Base-by-base conservation (phyloP, 2,888 invertebrate genomes). In the Thelaira solivaga region DNA sequence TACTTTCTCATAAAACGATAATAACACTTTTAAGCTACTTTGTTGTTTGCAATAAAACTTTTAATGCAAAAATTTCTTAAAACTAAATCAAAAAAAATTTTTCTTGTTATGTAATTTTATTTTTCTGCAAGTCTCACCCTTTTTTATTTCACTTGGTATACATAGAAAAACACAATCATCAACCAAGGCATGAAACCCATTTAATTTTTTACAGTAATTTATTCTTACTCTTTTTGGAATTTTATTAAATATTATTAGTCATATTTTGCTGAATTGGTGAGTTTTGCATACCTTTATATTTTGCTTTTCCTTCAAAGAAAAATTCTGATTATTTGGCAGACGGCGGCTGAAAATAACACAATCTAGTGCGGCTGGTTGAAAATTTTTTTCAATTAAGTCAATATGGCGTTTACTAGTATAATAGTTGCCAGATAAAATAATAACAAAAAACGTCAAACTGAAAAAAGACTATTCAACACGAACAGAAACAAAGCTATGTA, bases 51-150 rank as follows among this genome's bases (percentile, higher is more conserved):
- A 61, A 24, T 45, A 13, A 34, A 18, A 16, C 26, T 29, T 11
- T 45, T 11, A 24, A 24, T 24, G 8, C 11, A 22, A 41, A 57
- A 59, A 41, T 68, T 74, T 72, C 57, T 61, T 59, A 69, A 20
- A 36, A 22, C 57, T 62, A 73, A 68, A 53, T 29, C n/a, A 5
- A n/a, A 13, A 53, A 61, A 39, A 57, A 69, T 79, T 73, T 59
- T 57, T 69, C 39, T 74, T 74, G 75, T 82, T 82, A 82, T 81
- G 82, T 81, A 81, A 81, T 81, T 72, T 29, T 0, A 22, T 29
- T 80, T 76, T 43, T 62, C 22, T 36, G 53, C 26, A 24, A n/a
- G 64, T 73, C 53, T 65, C 78, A 64, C 51, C 69, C 59, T 34
- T 65, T 57, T 26, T n/a, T n/a, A 36, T 39, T 62, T 34, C 61